phyloP scores from a whole-genome alignment of 1,140 invertebrate species.

The Drosophila willistoni region DNA sequence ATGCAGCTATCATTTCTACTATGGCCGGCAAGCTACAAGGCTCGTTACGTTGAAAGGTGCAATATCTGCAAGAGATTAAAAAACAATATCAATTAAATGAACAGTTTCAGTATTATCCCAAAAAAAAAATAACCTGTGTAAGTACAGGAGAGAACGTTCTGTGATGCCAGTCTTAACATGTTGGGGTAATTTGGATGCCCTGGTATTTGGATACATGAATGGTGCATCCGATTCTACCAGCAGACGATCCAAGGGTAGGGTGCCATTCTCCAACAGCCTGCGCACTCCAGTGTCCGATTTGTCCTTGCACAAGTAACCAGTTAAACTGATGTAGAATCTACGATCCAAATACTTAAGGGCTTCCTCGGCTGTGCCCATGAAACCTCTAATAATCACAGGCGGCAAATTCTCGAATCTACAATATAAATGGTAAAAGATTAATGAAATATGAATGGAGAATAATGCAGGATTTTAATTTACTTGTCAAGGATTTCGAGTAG shows the following conservation, averaged over 20 bases:
- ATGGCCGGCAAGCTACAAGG: conserved; percentile 96
- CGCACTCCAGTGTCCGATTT: conserved; percentile 95
- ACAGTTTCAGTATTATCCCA: not conserved
- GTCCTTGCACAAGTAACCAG: conserved; percentile 88
- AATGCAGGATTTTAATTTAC: conserved; percentile 56
- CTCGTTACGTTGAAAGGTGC: conserved; percentile 98
- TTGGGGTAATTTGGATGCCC: conserved; percentile 94
- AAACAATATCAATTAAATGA: not conserved
- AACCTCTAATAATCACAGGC: conserved; percentile 95
- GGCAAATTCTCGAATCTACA: conserved; percentile 87
- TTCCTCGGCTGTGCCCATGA: conserved; percentile 94
- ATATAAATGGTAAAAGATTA: not conserved
- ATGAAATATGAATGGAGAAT: not conserved
- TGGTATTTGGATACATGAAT: conserved; percentile 97
- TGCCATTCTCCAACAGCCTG: conserved; percentile 90
- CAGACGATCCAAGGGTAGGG: conserved; percentile 92
- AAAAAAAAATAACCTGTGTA: conserved; percentile 70
- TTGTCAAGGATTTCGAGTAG: conserved; percentile 86
- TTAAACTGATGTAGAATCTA: conserved; percentile 94
- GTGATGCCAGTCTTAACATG: conserved; percentile 94
- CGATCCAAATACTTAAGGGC: conserved; percentile 93
- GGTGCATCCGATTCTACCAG: conserved; percentile 96
- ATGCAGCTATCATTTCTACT: conserved; percentile 96
- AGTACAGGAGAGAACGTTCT: conserved; percentile 87
- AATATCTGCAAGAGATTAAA: conserved; percentile 87